Evolutionary conservation across 1,140 invertebrate species (phyloP).

Genomic region (Apocrypta bakeri): DNA sequence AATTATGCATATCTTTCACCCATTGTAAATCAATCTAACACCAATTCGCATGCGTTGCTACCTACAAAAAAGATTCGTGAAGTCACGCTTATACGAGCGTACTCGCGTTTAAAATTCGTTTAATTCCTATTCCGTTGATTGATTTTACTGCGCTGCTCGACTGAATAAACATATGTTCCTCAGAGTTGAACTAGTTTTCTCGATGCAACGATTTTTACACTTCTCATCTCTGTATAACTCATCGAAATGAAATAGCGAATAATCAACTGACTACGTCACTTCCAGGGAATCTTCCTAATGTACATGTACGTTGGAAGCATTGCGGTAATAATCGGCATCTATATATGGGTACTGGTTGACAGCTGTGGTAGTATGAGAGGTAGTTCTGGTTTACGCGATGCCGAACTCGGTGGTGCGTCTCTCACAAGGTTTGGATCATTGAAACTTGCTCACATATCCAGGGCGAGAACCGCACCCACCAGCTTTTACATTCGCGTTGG

Average conservation of each 20-base stretch:
- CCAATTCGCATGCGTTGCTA: not conserved
- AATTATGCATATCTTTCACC: not conserved
- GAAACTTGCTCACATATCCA: slow-evolving; percentile 76
- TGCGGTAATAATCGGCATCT: slow-evolving; percentile 80
- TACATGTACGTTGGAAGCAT: slow-evolving; percentile 80
- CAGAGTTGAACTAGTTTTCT: too few relatives aligned
- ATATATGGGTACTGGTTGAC: slow-evolving; percentile 79
- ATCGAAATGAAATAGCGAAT: too few relatives aligned
- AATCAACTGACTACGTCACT: too few relatives aligned
- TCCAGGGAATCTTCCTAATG: slow-evolving; percentile 79
- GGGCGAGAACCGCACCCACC: slow-evolving; percentile 75
- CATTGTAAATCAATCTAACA: not conserved
- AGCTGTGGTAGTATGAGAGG: slow-evolving; percentile 72
- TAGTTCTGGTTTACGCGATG: slow-evolving; percentile 64
- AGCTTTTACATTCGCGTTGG: slow-evolving; percentile 82
- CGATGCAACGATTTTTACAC: too few relatives aligned
- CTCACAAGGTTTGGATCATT: slow-evolving; percentile 76
- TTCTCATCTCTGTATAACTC: too few relatives aligned
- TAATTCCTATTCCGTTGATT: not conserved
- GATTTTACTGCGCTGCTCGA: not conserved
- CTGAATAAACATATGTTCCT: not conserved
- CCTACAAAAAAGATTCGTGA: not conserved
- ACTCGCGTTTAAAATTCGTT: not conserved
- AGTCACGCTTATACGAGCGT: not conserved
- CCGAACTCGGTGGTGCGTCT: slow-evolving; percentile 71